Evolutionary conservation across 2,797 vertebrate genomes (phyloP).

Genomic region (Onychomys torridus): DNA sequence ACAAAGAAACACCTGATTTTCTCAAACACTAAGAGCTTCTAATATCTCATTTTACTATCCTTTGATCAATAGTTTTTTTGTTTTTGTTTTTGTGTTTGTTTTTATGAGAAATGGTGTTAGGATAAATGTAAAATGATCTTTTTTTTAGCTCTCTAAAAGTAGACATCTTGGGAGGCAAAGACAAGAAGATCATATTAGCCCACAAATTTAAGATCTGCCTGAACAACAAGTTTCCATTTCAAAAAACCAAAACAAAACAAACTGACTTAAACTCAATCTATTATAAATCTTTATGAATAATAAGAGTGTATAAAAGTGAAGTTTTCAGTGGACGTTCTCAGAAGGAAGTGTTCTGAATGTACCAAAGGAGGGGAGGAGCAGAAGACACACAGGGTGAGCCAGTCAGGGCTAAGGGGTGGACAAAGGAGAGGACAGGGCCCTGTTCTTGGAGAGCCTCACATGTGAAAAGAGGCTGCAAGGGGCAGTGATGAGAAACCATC

Average conservation of each 20-base stretch:
- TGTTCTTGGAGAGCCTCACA: rapidly evolving
- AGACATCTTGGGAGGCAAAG: background rate
- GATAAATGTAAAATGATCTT: background rate
- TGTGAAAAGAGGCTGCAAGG: background rate
- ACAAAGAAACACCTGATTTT: constrained; percentile 24
- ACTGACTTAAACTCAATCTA: background rate
- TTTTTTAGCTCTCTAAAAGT: constrained; percentile 17
- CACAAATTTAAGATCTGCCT: background rate
- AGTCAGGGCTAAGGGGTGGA: background rate
- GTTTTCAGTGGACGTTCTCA: constrained; percentile 9
- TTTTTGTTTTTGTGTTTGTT: too few relatives aligned
- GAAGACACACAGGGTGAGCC: background rate
- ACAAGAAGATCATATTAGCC: background rate
- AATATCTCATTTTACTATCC: constrained; percentile 56
- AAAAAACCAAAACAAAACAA: background rate
- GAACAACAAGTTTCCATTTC: background rate
- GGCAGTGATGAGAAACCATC: background rate
- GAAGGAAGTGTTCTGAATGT: constrained; percentile 2
- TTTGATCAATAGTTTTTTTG: background rate
- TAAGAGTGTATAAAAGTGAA: constrained; percentile 32
- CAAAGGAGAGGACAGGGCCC: background rate
- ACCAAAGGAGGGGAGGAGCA: background rate
- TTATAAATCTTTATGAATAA: constrained; percentile 37
- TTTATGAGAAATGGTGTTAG: background rate
- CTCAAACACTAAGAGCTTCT: constrained; percentile 36